Conservation (phyloP, 2,113 vertebrate species). For the Poeciliopsis retropinna region DNA sequence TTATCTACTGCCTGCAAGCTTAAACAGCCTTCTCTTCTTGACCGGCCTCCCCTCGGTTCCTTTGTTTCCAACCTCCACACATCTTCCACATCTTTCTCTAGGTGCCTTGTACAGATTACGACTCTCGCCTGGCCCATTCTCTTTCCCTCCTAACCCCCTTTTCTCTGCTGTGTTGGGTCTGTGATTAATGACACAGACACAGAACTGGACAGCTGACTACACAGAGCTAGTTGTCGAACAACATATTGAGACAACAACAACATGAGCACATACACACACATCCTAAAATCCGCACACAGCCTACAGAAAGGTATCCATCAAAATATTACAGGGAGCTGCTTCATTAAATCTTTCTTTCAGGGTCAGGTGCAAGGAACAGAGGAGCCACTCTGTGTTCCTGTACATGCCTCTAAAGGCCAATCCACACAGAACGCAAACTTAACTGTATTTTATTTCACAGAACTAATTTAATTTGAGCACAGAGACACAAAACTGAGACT, state of each 20-base stretch:
- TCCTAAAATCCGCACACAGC: constrained; percentile 30
- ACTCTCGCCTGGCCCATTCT: constrained; percentile 28
- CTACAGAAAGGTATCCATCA: constrained; percentile 40
- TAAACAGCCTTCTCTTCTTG: background rate
- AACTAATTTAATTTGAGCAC: background rate
- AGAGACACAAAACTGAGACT: background rate
- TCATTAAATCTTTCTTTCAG: constrained; percentile 57
- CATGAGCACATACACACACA: background rate
- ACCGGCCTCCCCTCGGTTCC: background rate
- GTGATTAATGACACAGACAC: constrained; percentile 75
- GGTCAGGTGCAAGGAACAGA: constrained; percentile 41
- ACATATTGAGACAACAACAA: constrained; percentile 58
- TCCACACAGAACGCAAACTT: background rate
- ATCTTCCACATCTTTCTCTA: constrained; percentile 42
- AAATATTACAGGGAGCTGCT: constrained; percentile 40
- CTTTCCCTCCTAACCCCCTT: constrained; percentile 23
- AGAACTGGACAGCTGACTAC: constrained; percentile 73
- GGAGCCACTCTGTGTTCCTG: background rate
- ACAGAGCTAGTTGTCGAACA: constrained; percentile 72
- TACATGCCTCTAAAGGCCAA: background rate
- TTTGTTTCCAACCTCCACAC: constrained; percentile 34
- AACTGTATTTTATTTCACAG: background rate
- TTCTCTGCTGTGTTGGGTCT: constrained; percentile 58
- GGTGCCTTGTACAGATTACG: constrained; percentile 58
- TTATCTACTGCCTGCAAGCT: background rate